These are phyloP conservation scores for Cinara cedri DNA, from an alignment of 2,888 invertebrate genomes.

Conservation along the genomic window DNA sequence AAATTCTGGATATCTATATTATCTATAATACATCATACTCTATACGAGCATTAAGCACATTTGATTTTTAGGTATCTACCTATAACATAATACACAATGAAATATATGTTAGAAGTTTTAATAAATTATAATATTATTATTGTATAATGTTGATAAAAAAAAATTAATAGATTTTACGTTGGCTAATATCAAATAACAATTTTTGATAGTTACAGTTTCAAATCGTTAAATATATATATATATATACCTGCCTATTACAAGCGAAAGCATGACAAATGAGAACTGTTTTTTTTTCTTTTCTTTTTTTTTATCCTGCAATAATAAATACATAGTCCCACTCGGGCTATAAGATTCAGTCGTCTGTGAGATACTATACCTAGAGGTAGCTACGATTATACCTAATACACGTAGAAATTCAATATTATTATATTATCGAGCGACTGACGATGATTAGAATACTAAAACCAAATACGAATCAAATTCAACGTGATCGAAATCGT, in stretches of 20 bases:
- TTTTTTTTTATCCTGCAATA: neutral
- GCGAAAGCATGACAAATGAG: conserved; percentile 52
- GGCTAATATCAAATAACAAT: conserved; percentile 26
- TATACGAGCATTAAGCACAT: neutral
- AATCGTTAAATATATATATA: conserved; percentile 12
- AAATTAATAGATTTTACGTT: conserved; percentile 11
- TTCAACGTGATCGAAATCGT: conserved; percentile 35
- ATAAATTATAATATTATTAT: neutral
- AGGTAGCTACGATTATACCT: neutral
- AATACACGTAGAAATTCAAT: neutral
- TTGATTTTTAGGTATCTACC: no score
- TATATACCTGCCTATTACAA: conserved; percentile 4
- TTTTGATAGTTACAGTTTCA: conserved; percentile 16
- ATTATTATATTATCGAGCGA: neutral
- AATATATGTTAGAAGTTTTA: conserved; percentile 1
- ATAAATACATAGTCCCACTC: no score
- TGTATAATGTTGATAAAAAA: neutral
- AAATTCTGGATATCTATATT: neutral
- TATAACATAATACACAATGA: neutral
- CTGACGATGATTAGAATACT: conserved; percentile 21
- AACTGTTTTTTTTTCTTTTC: conserved; percentile 15
- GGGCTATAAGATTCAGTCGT: neutral
- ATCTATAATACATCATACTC: no score
- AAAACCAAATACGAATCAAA: conserved; percentile 33
- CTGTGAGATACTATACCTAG: neutral